These are phyloP conservation scores for Drosophila paulistorum DNA, from an alignment of 1,140 invertebrate genomes.

Conservation along the genomic window DNA sequence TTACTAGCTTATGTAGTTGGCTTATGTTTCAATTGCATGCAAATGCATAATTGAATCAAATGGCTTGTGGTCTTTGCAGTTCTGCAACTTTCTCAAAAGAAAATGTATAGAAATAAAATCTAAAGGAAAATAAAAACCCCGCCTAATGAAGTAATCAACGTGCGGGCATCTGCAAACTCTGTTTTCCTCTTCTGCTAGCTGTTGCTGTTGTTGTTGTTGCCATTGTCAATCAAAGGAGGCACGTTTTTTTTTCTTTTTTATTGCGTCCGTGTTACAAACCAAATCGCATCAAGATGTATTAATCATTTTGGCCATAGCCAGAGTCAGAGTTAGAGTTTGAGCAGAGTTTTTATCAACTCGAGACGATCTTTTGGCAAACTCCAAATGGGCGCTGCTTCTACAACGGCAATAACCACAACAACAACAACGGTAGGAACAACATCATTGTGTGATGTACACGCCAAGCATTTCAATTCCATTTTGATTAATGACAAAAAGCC, in stretches of 20 bases:
- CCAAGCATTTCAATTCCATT: slow-evolving; percentile 80
- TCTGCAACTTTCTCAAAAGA: slow-evolving; percentile 24
- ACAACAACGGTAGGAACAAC: slow-evolving; percentile 38
- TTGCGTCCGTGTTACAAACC: slow-evolving; percentile 73
- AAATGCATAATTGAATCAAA: slow-evolving; percentile 79
- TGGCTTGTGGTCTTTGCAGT: slow-evolving; percentile 36
- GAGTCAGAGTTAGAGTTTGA: neutral
- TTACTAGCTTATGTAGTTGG: slow-evolving; percentile 1
- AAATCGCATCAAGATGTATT: slow-evolving; percentile 81
- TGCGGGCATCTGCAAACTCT: slow-evolving; percentile 62
- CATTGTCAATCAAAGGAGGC: slow-evolving; percentile 74
- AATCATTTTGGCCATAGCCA: slow-evolving; percentile 63
- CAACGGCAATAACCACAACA: slow-evolving; percentile 36
- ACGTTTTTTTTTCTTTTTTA: slow-evolving; percentile 77
- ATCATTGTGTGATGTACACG: slow-evolving; percentile 74
- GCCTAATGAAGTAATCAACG: slow-evolving; percentile 77
- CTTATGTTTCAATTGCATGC: slow-evolving; percentile 76
- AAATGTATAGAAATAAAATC: slow-evolving; percentile 5
- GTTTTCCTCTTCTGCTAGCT: slow-evolving; percentile 27
- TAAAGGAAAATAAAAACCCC: slow-evolving; percentile 49
- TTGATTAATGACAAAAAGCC: slow-evolving; percentile 78
- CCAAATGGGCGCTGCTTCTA: slow-evolving; percentile 73
- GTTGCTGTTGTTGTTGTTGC: slow-evolving; percentile 27
- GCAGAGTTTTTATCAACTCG: slow-evolving; percentile 60
- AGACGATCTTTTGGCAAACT: slow-evolving; percentile 74